Conservation (phyloP, 1,140 invertebrate genomes). For the Calephelis virginiensis region DNA sequence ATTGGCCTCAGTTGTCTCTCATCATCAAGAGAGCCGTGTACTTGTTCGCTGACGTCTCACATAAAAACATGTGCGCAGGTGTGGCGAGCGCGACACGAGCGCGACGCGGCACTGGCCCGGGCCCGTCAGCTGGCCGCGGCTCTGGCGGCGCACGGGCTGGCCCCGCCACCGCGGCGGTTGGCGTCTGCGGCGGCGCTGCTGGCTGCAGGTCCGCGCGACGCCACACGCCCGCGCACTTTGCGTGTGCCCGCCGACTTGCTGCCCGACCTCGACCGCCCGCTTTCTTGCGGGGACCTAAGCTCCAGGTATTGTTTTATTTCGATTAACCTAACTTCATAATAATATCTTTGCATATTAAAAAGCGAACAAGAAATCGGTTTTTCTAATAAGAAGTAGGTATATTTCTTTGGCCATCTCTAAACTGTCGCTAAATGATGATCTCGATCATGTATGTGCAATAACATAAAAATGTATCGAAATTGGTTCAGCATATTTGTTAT, state of each 20-base stretch:
- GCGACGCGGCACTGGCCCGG: constrained; percentile 90
- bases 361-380: too few relatives aligned
- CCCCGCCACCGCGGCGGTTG: constrained; percentile 83
- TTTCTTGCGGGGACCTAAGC: constrained; percentile 66
- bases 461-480: too few relatives aligned
- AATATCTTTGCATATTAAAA: too few relatives aligned
- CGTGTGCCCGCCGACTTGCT: constrained; percentile 60
- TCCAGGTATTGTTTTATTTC: constrained; percentile 35
- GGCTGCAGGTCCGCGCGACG: constrained; percentile 53
- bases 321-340: too few relatives aligned
- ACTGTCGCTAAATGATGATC: too few relatives aligned
- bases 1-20: too few relatives aligned
- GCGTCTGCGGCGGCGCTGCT: constrained; percentile 54
- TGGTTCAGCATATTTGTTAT: too few relatives aligned
- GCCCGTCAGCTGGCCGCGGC: constrained; percentile 92
- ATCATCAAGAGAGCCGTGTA: too few relatives aligned
- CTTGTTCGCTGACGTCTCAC: not conserved
- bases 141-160: constrained; percentile 88
- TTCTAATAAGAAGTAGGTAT: too few relatives aligned
- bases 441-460: too few relatives aligned
- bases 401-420: too few relatives aligned
- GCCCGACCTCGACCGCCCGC: constrained; percentile 66
- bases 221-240: constrained; percentile 61
- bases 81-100: constrained; percentile 93
- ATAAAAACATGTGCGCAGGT: constrained; percentile 75